Base-by-base conservation (phyloP, 1,140 invertebrate genomes). In the Monochamus saltuarius region DNA sequence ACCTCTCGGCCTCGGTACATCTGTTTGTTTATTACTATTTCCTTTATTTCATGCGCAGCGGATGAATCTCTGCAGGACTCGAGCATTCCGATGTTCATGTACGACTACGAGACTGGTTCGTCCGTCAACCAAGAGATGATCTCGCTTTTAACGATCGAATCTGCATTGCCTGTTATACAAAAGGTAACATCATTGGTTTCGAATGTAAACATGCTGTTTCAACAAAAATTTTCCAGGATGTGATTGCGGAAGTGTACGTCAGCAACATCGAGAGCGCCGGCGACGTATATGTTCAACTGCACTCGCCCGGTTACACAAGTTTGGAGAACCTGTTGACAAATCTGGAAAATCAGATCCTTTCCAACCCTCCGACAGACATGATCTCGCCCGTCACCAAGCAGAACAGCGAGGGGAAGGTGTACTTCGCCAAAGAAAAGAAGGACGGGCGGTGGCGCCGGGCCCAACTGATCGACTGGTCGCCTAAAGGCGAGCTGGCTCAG, bases 231-330 rank as follows among this genome's bases (percentile, higher is more conserved):
- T 45, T 45, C 35, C 36, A 79, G 74, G 67, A 67, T 4, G 72
- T 67, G 9, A 59, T 74, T 10, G 70, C 67, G 1, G 73, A 79
- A 56, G 78, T 81, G 7, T 76, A 75, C 17, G 60, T 83, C 1
- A 77, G 77, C 0, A 67, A 82, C 37, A 68, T 82, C 10, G 74
- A 73, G 13, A 36, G 69, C 0, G 67, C 74, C 19, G 80, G 78
- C 4, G 75, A 79, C 34, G 47, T 83, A 2, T 84, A 74, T 55
- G 62, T 83, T 0, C 79, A 83, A 43, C 19, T 82, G 0, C 74
- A 76, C 10, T 76, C 75, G 0, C 62, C 74, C 2, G 76, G 74
- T 8, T 75, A 71, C 47, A 68, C 70, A n/a, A 68, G 72, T 13
- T 65, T 82, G 0, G 34, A 66, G 4, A 64, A 53, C 13, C 39